A percentile compares a stretch with the other conserved stretches of the same genome.
phyloP scores from a whole-genome alignment of 2,113 vertebrate species.

The Chaetodon auriga region DNA sequence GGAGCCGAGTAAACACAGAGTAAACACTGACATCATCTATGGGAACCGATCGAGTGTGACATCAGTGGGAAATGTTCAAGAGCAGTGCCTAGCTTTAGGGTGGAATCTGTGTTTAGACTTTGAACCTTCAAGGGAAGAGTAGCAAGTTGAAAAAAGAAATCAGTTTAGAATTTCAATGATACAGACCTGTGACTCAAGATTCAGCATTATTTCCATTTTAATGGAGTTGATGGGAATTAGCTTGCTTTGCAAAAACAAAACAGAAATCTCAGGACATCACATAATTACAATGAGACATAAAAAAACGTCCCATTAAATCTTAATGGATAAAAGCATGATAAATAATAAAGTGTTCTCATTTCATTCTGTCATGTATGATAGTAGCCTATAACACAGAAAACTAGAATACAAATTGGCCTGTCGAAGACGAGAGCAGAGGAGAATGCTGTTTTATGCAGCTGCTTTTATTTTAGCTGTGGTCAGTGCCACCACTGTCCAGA shows the following conservation, averaged over 20 bases:
- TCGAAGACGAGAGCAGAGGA: no score
- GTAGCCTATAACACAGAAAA: no score
- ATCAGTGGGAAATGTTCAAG: constrained; percentile 51
- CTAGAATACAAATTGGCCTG: no score
- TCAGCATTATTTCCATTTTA: not conserved
- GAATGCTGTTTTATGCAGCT: no score
- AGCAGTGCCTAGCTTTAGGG: not conserved
- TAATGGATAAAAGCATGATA: not conserved
- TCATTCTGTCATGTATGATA: not conserved
- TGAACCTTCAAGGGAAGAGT: not conserved
- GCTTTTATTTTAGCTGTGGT: no score
- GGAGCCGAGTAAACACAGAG: constrained; percentile 73
- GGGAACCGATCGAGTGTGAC: constrained; percentile 62
- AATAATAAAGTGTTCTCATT: not conserved
- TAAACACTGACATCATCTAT: constrained; percentile 79
- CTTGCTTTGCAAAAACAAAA: not conserved
- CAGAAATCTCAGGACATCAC: not conserved
- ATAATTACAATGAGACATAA: not conserved
- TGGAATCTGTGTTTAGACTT: not conserved
- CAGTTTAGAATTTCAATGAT: not conserved
- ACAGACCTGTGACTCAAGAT: not conserved
- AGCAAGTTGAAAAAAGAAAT: not conserved
- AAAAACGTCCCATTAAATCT: not conserved
- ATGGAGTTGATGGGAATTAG: not conserved
- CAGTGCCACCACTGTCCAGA: no score